Percentiles rank a stretch among this genome's conserved stretches.
Evolutionary conservation across 2,113 vertebrate genomes (phyloP).

Genomic region (Pipa parva): DNA sequence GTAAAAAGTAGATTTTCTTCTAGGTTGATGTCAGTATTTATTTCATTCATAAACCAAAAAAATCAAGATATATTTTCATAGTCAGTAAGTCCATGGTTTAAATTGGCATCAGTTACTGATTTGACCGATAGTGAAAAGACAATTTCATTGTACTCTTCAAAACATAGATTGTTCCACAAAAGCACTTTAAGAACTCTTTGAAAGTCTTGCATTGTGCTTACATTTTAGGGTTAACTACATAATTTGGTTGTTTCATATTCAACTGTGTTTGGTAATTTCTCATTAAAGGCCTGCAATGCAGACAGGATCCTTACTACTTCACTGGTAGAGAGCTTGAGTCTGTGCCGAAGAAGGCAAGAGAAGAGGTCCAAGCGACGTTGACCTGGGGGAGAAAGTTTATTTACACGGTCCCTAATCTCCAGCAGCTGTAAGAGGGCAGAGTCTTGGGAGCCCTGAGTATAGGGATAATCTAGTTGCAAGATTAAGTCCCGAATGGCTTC

Average conservation of each 20-base stretch:
- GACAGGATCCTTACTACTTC: conserved; percentile 90
- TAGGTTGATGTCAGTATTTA: conserved; percentile 78
- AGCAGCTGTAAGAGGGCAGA: conserved; percentile 89
- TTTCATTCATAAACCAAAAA: conserved; percentile 75
- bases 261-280: conserved; percentile 86
- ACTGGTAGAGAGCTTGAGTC: conserved; percentile 88
- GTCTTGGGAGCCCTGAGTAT: conserved; percentile 95
- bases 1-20: conserved; percentile 79
- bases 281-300: conserved; percentile 86
- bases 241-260: conserved; percentile 95
- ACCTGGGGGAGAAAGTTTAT: conserved; percentile 87
- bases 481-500: conserved; percentile 95
- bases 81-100: conserved; percentile 70
- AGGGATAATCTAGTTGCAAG: conserved; percentile 92
- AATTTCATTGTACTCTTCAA: conserved; percentile 73
- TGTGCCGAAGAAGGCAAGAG: conserved; percentile 88
- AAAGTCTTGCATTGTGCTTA: conserved; percentile 70
- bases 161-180: conserved; percentile 75
- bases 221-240: conserved; percentile 87
- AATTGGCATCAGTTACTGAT: conserved; percentile 71
- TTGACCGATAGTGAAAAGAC: conserved; percentile 78
- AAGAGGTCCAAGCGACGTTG: conserved; percentile 89
- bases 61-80: conserved; percentile 69
- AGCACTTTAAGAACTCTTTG: conserved; percentile 72
- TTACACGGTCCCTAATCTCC: conserved; percentile 91